Conservation (phyloP, 1,140 invertebrate species). For the Hormaphis cornu region DNA sequence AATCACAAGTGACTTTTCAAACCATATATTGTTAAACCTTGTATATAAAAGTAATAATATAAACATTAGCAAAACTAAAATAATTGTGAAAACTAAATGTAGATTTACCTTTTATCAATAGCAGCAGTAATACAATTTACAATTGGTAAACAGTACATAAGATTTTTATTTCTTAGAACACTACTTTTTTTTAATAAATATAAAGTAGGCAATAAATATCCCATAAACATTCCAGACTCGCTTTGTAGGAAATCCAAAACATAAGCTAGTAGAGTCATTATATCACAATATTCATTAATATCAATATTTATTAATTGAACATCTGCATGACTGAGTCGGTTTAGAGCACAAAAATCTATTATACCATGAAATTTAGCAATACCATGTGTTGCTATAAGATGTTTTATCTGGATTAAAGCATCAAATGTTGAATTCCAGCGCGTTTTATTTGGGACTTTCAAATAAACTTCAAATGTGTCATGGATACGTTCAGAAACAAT, state of each 20-base stretch:
- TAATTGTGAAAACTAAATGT: too few species aligned
- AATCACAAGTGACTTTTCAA: not conserved
- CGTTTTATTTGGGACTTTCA: too few species aligned
- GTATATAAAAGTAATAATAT: too few species aligned
- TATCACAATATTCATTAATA: conserved; percentile 1
- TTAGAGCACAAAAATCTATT: not conserved
- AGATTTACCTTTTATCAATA: too few species aligned
- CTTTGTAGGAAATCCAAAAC: not conserved
- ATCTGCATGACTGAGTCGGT: not conserved
- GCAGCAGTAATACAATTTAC: too few species aligned
- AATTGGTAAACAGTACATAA: too few species aligned
- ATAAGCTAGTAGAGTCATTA: not conserved
- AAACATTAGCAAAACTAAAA: too few species aligned
- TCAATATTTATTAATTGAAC: not conserved
- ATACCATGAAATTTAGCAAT: conserved; percentile 2
- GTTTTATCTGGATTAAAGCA: not conserved
- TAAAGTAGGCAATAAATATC: not conserved
- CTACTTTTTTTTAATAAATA: not conserved
- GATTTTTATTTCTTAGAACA: too few species aligned
- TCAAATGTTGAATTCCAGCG: too few species aligned
- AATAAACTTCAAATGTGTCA: too few species aligned
- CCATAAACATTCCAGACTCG: not conserved
- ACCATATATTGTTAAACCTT: not conserved
- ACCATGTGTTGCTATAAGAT: not conserved
- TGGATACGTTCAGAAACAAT: too few species aligned